These are phyloP conservation scores for Synergus laeviventris DNA, from an alignment of 2,888 invertebrate genomes.

Conservation along the genomic window DNA sequence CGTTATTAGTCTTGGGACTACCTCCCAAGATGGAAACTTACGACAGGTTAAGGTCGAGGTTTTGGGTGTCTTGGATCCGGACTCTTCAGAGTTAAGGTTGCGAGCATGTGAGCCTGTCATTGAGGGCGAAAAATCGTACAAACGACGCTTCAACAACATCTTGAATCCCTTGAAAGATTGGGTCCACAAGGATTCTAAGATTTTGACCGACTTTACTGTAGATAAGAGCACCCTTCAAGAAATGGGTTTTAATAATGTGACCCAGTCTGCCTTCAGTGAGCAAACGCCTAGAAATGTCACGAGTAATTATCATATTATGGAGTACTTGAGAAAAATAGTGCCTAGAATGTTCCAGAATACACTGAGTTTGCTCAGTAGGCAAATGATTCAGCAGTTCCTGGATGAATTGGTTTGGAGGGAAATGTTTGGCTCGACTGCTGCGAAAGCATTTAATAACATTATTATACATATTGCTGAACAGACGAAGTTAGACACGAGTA, in stretches of 20 bases:
- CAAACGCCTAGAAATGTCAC: conserved; percentile 78
- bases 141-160: conserved; percentile 89
- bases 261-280: conserved; percentile 79
- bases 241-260: conserved; percentile 88
- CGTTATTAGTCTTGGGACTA: conserved; percentile 91
- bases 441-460: conserved; percentile 88
- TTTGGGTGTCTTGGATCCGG: conserved; percentile 87
- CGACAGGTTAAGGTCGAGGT: conserved; percentile 88
- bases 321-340: conserved; percentile 89
- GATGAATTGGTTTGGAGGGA: conserved; percentile 95
- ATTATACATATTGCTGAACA: conserved; percentile 88
- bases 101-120: conserved; percentile 89
- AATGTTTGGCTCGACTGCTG: conserved; percentile 86
- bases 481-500: conserved; percentile 82
- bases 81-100: conserved; percentile 82
- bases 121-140: conserved; percentile 87
- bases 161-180: conserved; percentile 86
- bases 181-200: conserved; percentile 87
- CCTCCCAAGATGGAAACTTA: conserved; percentile 83
- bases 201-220: conserved; percentile 89
- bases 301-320: conserved; percentile 89
- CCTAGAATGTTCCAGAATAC: conserved; percentile 95
- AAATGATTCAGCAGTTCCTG: conserved; percentile 93
- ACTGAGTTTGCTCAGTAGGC: conserved; percentile 86
- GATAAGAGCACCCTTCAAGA: conserved; percentile 86